These are phyloP conservation scores for Apodemus speciosus DNA, from an alignment of 2,113 vertebrate genomes.

Conservation along the genomic window DNA sequence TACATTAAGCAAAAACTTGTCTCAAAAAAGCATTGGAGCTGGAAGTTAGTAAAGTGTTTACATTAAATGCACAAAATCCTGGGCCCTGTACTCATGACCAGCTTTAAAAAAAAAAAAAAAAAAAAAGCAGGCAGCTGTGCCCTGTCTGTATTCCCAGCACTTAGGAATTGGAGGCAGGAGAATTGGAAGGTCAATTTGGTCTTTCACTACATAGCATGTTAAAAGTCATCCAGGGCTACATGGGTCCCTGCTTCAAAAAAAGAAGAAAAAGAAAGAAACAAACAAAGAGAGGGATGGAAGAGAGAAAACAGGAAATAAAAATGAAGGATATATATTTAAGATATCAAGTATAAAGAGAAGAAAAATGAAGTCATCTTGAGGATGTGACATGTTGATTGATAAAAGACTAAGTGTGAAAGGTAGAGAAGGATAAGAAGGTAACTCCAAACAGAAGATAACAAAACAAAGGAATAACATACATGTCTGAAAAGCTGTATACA, in stretches of 20 bases:
- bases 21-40: background rate
- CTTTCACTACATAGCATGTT: background rate
- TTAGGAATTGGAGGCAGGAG: background rate
- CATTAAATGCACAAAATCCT: background rate
- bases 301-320: background rate
- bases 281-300: background rate
- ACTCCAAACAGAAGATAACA: background rate
- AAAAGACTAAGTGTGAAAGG: background rate
- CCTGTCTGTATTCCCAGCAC: background rate
- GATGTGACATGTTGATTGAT: background rate
- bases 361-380: constrained; percentile 38
- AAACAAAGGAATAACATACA: background rate
- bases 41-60: background rate
- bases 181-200: background rate
- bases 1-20: background rate
- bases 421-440: background rate
- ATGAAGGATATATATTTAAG: background rate
- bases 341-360: background rate
- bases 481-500: background rate
- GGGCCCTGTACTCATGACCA: background rate
- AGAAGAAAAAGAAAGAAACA: too few species aligned
- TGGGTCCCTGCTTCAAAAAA: background rate
- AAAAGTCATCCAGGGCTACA: background rate
- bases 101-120: too few species aligned
- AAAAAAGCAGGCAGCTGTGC: background rate